Evolutionary conservation across 1,140 invertebrate genomes (phyloP), one percentile per base, ranked within the genome.

Genomic region (Aphelinus atriplicis): DNA sequence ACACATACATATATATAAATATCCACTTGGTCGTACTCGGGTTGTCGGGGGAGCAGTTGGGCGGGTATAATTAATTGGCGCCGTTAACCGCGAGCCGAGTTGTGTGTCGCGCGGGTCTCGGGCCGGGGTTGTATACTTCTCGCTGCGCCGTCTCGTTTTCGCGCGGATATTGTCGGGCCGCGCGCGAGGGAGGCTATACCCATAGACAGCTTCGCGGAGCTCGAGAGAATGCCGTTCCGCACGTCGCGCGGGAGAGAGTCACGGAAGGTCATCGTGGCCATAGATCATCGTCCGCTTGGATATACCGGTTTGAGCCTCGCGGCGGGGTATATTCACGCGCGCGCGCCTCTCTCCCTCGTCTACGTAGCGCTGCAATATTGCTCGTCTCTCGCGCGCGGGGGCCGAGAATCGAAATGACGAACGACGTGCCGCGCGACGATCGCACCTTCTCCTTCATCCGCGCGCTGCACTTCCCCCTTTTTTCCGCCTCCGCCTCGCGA

Each of bases 201-300:
- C 26, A 26, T 26, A 26, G 26, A 26, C 26, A 26, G 26, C 26
- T 26, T 26, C 26, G 26, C 26, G 26, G 26, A 26, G 26, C 26
- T 26, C 26, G 26, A 26, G 26, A 26, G 26, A 26, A 26, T 26
- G 26, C 26, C 26, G 26, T 26, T 53, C 51, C 51, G 51, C 9
- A 53, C 9, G 51, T 9, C 51, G 51, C 77, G 76, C 78, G 65
- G 75, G 77, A 75, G 78, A 79, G 75, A 78, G 78, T 76, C 79
- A 76, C 78, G 76, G 78, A 78, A 82, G 81, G 81, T 81, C 81
- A 82, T 78, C 73, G 75, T 60, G 78, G 68, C 75, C 77, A 73
- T 80, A 80, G 77, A 82, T 81, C 80, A 80, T 80, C 67, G 43
- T 53, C 71, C 64, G 64, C 42, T 6, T 55, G 65, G n/a, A 70